These are phyloP conservation scores for Nasua narica DNA, from an alignment of 2,797 vertebrate genomes.

Conservation along the genomic window DNA sequence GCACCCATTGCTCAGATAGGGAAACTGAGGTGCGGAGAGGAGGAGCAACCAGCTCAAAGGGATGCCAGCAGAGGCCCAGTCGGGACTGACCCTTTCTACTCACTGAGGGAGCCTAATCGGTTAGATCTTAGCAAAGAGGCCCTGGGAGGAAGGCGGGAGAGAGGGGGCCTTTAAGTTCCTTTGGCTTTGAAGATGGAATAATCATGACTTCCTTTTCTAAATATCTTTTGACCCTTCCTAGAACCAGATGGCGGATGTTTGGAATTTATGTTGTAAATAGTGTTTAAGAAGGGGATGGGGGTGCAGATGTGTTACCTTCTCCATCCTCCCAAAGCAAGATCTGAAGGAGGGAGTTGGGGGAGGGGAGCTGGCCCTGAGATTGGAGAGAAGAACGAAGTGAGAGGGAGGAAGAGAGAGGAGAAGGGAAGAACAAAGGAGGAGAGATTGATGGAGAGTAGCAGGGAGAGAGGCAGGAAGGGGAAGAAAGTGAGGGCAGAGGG, in stretches of 20 bases:
- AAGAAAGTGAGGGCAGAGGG: not conserved
- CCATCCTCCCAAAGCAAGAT: conserved; percentile 43
- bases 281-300: conserved; percentile 51
- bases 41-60: not conserved
- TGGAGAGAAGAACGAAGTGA: not conserved
- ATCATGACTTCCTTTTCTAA: conserved; percentile 74
- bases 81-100: not conserved
- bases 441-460: not conserved
- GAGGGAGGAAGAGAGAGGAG: not conserved
- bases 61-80: not conserved
- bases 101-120: not conserved
- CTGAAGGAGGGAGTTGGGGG: not conserved
- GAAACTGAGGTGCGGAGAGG: not conserved
- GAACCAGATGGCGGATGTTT: conserved; percentile 81
- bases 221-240: conserved; percentile 72
- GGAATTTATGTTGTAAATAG: conserved; percentile 77
- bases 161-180: conserved; percentile 40
- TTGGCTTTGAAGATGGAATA: conserved; percentile 73
- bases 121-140: not conserved
- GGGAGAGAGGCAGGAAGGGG: not conserved
- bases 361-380: not conserved
- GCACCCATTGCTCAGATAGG: not conserved
- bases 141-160: conserved; percentile 25
- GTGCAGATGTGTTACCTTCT: conserved; percentile 62
- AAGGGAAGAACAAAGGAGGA: not conserved